Conservation (phyloP, 1,140 invertebrate genomes). For the Schlechtendalia chinensis region DNA sequence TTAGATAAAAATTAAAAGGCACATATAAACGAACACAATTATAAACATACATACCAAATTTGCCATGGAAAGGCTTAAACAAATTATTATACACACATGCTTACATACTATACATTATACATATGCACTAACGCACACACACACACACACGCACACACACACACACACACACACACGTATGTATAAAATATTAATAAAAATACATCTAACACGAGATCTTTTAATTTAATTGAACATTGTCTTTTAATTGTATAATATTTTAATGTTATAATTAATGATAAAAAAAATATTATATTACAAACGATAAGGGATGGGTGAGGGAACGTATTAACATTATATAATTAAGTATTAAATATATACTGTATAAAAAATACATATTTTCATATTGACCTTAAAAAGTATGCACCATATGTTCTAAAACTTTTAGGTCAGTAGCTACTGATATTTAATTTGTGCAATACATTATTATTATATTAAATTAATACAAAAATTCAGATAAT, state of each 20-base stretch:
- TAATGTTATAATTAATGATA: conserved; percentile 7
- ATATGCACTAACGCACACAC: background rate
- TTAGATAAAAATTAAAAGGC: conserved; percentile 40
- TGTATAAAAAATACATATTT: conserved; percentile 45
- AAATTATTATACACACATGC: conserved; percentile 26
- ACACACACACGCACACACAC: background rate
- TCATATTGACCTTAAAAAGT: conserved; percentile 14
- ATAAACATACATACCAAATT: conserved; percentile 47
- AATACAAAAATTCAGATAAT: conserved; percentile 15
- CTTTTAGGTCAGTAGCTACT: conserved; percentile 12
- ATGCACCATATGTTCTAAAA: conserved; percentile 36
- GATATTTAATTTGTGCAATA: conserved; percentile 33
- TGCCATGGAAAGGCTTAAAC: conserved; percentile 48
- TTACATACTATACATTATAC: background rate
- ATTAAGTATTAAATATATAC: conserved; percentile 38
- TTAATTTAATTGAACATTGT: conserved; percentile 47
- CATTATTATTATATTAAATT: conserved; percentile 3
- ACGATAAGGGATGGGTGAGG: conserved; percentile 21
- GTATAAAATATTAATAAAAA: conserved; percentile 43
- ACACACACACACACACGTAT: background rate
- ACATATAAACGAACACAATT: conserved; percentile 48
- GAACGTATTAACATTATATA: conserved; percentile 9
- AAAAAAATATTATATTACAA: conserved; percentile 34
- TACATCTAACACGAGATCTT: conserved; percentile 50
- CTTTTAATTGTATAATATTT: conserved; percentile 43